Evolutionary conservation across 1,140 invertebrate species (phyloP), one percentile per base, ranked within the genome.

Genomic region (Pogonus chalceus): DNA sequence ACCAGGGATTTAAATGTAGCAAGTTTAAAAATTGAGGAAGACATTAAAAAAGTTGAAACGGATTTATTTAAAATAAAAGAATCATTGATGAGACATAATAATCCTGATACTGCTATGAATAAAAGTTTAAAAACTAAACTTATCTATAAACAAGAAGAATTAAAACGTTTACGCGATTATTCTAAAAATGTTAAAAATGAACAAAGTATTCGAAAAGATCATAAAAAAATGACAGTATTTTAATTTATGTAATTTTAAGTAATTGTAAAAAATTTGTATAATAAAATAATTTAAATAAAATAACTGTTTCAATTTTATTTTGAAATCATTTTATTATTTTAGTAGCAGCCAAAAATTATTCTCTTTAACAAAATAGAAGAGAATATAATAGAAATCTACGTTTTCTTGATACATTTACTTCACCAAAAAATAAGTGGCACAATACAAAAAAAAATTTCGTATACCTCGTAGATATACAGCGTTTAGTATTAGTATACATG

Each of bases 1-100:
- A 80, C 69, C 56, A 80, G 81, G 63, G 77, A 81, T 26, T 71
- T 89, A n/a, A 87, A 87, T 64, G 81, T 88, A 52, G 82, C 85
- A 63, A 79, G 81, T 52, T 83, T 90, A 47, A 81, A 83, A 67
- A 73, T 90, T 31, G 77, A 79, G 2, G 84, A 88, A 73, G 79
- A 84, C 64, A 83, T 87, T 43, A 79, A 76, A 50, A 77, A 74
- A 58, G 70, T 83, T 39, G 80, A 87, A 67, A 75, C 68, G 12
- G 84, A 88, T 61, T 79, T 89, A 39, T 55, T 65, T 1, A 83
- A 81, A 61, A 70, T 89, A 1, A 80, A 80, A 59, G 75, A 78
- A 61, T 79, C 81, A 0, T 64, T 88, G 50, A 56, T 68, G 1
- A 77, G 84, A 39, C 82, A 88, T 62, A 58, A 70, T 1, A 69